Evolutionary conservation across 2,113 vertebrate genomes (phyloP).

Genomic region (Martes martes): DNA sequence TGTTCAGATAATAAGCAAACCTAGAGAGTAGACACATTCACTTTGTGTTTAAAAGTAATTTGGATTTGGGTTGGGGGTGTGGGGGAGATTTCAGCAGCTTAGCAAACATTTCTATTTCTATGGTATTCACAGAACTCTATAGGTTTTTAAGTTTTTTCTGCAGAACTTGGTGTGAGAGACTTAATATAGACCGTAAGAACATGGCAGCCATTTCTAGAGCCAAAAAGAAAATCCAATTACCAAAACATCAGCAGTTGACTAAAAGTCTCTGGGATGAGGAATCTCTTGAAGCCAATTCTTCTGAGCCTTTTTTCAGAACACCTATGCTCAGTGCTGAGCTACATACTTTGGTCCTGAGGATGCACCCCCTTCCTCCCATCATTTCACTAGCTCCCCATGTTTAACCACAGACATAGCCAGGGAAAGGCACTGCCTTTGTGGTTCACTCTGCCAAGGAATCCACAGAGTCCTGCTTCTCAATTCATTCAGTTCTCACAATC

Average conservation of each 20-base stretch:
- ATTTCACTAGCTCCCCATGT: neutral
- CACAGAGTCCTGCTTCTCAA: neutral
- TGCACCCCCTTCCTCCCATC: neutral
- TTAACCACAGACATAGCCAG: neutral
- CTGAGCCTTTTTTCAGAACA: neutral
- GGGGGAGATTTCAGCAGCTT: neutral
- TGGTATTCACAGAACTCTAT: neutral
- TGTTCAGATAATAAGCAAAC: neutral
- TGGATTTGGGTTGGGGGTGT: neutral
- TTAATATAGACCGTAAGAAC: neutral
- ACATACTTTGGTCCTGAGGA: neutral
- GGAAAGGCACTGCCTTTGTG: neutral
- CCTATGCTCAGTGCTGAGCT: neutral
- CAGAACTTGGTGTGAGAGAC: neutral
- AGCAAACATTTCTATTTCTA: neutral
- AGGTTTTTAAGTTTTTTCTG: neutral
- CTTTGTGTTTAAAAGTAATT: neutral
- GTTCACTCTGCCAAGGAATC: neutral
- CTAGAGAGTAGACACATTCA: neutral
- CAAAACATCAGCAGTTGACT: neutral
- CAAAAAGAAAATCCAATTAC: neutral
- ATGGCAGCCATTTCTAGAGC: neutral
- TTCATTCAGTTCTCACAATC: neutral
- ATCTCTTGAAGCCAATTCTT: neutral
- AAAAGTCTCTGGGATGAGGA: neutral